Conservation (phyloP, 2,888 invertebrate genomes). For the Chromoteleia sp. region DNA sequence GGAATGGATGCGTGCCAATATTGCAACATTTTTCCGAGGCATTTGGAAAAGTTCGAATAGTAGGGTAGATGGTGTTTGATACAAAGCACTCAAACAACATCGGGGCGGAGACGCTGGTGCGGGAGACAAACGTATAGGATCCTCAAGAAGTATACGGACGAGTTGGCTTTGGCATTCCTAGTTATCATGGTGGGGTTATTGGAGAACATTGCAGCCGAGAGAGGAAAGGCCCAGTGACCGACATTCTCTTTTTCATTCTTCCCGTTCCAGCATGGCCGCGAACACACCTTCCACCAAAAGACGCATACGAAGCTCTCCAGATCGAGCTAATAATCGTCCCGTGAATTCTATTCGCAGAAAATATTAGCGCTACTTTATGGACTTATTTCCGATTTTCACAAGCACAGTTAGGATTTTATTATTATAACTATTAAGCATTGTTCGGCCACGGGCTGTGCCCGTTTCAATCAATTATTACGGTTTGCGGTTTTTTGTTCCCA, state of each 20-base stretch:
- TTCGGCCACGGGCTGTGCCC: conserved; percentile 30
- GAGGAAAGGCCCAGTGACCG: conserved; percentile 80
- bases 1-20: background rate
- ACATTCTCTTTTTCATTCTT: conserved; percentile 79
- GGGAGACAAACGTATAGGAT: conserved; percentile 31
- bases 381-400: conserved; percentile 54
- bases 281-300: conserved; percentile 71
- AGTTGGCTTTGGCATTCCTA: conserved; percentile 68
- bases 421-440: conserved; percentile 37
- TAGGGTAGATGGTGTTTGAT: conserved; percentile 51
- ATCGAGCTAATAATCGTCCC: conserved; percentile 48
- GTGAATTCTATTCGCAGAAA: conserved; percentile 38
- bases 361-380: conserved; percentile 22
- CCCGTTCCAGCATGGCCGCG: conserved; percentile 74
- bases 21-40: conserved; percentile 14
- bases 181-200: conserved; percentile 54
- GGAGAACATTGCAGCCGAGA: conserved; percentile 68
- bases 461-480: conserved; percentile 51
- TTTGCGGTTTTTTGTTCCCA: conserved; percentile 32
- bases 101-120: conserved; percentile 50
- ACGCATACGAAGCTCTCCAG: conserved; percentile 39
- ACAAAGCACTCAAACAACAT: conserved; percentile 60
- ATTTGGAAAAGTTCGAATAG: conserved; percentile 24
- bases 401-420: conserved; percentile 52
- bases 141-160: conserved; percentile 60